A percentile compares a stretch with the other conserved stretches of the same genome.
phyloP scores from a whole-genome alignment of 2,113 vertebrate genomes.

The Mormyrus lacerda region DNA sequence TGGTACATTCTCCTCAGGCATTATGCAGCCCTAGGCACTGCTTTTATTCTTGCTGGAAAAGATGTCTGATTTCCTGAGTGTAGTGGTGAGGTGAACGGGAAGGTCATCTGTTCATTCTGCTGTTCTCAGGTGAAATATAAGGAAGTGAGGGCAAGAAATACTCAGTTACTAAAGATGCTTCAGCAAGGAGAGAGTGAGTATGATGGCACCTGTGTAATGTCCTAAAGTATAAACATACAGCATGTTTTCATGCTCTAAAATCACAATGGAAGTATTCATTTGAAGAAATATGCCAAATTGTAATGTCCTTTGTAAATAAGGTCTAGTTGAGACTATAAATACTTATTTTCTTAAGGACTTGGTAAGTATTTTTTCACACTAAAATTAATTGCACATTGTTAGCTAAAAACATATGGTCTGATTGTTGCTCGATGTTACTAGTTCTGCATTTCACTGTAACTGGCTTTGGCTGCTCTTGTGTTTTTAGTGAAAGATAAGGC shows the following conservation, averaged over 20 bases:
- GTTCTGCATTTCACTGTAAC: background rate
- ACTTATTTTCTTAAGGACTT: background rate
- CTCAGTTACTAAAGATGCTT: constrained; percentile 68
- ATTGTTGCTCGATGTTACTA: background rate
- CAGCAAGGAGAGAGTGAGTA: constrained; percentile 70
- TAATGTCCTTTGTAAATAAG: background rate
- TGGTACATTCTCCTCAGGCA: background rate
- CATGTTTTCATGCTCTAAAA: background rate
- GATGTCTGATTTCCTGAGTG: background rate
- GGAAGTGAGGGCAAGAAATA: constrained; percentile 67
- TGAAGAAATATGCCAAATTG: background rate
- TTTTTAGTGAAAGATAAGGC: constrained; percentile 90
- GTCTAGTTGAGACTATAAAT: background rate
- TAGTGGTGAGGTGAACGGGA: background rate
- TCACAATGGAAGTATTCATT: background rate
- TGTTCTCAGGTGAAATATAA: constrained; percentile 58
- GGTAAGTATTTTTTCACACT: background rate
- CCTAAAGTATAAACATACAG: background rate
- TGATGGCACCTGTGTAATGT: background rate
- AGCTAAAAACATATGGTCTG: background rate
- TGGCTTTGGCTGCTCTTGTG: constrained; percentile 15
- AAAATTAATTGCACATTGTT: background rate
- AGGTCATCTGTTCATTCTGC: background rate
- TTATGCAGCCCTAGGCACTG: background rate
- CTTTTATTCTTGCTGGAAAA: background rate